Conservation (phyloP, 2,888 invertebrate species). For the Sacculina carcini region DNA sequence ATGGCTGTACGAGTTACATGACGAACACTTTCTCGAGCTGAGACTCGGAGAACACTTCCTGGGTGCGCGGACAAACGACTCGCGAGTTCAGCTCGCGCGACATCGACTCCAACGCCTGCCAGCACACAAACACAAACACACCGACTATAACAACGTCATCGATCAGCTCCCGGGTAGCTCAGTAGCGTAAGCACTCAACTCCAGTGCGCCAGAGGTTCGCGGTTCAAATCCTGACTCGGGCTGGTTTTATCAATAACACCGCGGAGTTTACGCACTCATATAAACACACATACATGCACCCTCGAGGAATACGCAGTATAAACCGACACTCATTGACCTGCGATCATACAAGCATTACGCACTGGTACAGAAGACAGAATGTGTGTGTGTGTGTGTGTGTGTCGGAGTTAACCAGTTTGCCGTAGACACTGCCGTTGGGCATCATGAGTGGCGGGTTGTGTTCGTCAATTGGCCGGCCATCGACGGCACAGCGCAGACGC, state of each 20-base stretch:
- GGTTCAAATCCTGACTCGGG: no score
- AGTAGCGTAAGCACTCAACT: no score
- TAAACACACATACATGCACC: no score
- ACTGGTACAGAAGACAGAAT: neutral
- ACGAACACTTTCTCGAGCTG: slow-evolving; percentile 91
- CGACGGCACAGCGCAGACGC: slow-evolving; percentile 67
- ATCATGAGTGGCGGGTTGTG: slow-evolving; percentile 96
- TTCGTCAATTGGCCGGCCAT: slow-evolving; percentile 74
- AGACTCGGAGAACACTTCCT: slow-evolving; percentile 63
- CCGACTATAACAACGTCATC: no score
- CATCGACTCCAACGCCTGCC: slow-evolving; percentile 67
- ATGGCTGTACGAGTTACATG: slow-evolving; percentile 43
- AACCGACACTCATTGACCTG: neutral
- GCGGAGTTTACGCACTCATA: no score
- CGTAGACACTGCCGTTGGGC: slow-evolving; percentile 93
- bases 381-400: no score
- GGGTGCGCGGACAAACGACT: slow-evolving; percentile 78
- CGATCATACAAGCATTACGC: neutral
- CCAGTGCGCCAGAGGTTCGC: no score
- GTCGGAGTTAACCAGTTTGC: slow-evolving; percentile 58
- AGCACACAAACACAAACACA: no score
- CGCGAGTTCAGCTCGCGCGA: slow-evolving; percentile 68
- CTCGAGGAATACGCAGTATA: no score
- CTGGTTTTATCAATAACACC: no score
- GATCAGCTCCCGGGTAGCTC: no score